Conservation (phyloP, 2,888 invertebrate species). For the Malacosoma neustria region DNA sequence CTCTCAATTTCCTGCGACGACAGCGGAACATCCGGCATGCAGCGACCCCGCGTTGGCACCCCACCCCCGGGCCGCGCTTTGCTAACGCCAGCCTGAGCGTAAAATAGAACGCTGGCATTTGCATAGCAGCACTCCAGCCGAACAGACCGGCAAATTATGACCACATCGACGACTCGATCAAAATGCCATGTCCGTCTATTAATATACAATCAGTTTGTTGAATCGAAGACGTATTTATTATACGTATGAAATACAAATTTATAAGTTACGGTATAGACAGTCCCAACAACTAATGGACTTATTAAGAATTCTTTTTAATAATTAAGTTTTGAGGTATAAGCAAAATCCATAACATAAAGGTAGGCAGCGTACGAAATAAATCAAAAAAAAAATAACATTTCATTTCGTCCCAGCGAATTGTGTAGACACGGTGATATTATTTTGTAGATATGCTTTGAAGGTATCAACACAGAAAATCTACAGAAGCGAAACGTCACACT, state of each 20-base stretch:
- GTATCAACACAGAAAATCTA: too few species aligned
- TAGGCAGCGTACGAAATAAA: too few species aligned
- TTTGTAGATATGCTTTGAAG: slow-evolving; percentile 4
- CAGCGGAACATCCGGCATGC: slow-evolving; percentile 65
- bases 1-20: slow-evolving; percentile 73
- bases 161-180: slow-evolving; percentile 65
- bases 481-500: too few species aligned
- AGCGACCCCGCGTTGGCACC: slow-evolving; percentile 23
- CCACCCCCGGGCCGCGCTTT: slow-evolving; percentile 36
- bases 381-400: neutral
- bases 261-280: too few species aligned
- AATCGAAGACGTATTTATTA: slow-evolving; percentile 6
- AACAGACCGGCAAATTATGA: slow-evolving; percentile 70
- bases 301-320: too few species aligned
- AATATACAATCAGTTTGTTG: slow-evolving; percentile 2
- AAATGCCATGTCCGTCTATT: slow-evolving; percentile 31
- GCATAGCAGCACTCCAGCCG: slow-evolving; percentile 62
- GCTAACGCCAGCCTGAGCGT: too few species aligned
- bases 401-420: neutral
- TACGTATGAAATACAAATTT: slow-evolving; percentile 11
- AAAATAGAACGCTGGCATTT: slow-evolving; percentile 66
- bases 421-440: slow-evolving; percentile 2
- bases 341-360: too few species aligned
- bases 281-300: too few species aligned
- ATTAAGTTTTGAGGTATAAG: too few species aligned